A percentile compares a stretch with the other conserved stretches of the same genome.
These are phyloP conservation scores for Toxotes chatareus DNA, from an alignment of 2,113 vertebrate species.

Conservation along the genomic window DNA sequence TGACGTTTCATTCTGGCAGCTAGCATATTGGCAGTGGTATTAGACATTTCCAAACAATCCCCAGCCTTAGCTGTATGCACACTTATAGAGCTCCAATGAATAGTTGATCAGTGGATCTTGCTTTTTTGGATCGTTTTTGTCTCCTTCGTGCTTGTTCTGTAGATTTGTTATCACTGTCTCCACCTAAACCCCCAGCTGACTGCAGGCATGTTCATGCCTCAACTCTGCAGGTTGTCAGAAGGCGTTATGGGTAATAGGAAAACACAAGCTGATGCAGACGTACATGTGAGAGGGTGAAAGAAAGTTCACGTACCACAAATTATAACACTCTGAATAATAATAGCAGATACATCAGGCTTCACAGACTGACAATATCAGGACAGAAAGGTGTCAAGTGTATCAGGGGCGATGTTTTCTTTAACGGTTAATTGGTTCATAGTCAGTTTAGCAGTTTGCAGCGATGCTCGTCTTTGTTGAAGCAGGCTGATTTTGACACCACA, in stretches of 20 bases:
- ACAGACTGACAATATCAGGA: not conserved
- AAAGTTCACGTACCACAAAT: conserved; percentile 46
- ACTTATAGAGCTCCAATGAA: no score
- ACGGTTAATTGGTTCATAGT: no score
- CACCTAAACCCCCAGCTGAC: conserved; percentile 24
- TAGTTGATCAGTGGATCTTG: not conserved
- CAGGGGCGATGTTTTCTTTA: no score
- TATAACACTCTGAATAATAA: conserved; percentile 4
- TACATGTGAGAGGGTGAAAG: conserved; percentile 27
- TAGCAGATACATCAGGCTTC: conserved; percentile 1
- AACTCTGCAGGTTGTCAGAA: conserved; percentile 48
- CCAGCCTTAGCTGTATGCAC: not conserved
- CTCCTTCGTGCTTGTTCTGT: not conserved
- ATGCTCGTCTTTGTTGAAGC: no score
- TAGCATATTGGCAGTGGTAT: no score
- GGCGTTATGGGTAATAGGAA: conserved; percentile 39
- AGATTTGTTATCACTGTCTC: conserved; percentile 3
- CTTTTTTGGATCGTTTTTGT: not conserved
- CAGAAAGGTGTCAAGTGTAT: not conserved
- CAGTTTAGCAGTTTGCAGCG: not conserved
- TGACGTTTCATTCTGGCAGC: no score
- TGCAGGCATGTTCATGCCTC: conserved; percentile 33
- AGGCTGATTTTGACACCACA: no score
- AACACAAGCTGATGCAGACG: conserved; percentile 31
- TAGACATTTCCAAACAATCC: not conserved